phyloP scores from a whole-genome alignment of 2,888 invertebrate species.

The Nycteola revayana region DNA sequence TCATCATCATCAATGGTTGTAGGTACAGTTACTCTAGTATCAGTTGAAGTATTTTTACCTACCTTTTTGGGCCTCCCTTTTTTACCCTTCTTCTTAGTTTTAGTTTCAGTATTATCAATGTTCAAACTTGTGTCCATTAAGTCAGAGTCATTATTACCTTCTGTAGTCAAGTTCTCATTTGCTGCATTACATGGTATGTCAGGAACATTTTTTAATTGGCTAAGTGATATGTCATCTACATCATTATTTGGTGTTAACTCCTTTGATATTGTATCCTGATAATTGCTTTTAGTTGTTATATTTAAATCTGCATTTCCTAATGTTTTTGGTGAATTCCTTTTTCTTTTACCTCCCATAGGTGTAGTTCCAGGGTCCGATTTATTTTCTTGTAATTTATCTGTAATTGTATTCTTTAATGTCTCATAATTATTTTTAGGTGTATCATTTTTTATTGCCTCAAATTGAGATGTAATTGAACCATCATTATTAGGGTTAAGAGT shows the following conservation, averaged over 20 bases:
- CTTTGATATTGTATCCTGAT: conserved; percentile 12
- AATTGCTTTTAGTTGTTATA: conserved; percentile 1
- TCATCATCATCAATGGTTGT: conserved; percentile 29
- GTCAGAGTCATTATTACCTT: conserved; percentile 6
- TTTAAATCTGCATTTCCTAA: background rate
- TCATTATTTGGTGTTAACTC: conserved; percentile 43
- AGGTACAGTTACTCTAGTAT: background rate
- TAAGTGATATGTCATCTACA: conserved; percentile 51
- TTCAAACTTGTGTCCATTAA: background rate
- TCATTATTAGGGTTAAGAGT: background rate
- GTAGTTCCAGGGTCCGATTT: background rate
- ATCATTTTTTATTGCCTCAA: too few relatives aligned
- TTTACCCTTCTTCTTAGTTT: conserved; percentile 3
- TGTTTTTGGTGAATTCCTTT: conserved; percentile 7
- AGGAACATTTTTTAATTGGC: conserved; percentile 44
- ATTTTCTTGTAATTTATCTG: too few relatives aligned
- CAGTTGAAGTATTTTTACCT: too few relatives aligned
- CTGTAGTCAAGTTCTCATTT: conserved; percentile 4
- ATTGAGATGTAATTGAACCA: too few relatives aligned
- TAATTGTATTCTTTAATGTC: too few relatives aligned
- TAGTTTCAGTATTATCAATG: background rate
- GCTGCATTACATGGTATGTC: conserved; percentile 8
- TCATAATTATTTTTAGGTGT: too few relatives aligned
- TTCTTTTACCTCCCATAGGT: conserved; percentile 9
- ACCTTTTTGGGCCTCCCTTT: conserved; percentile 3